Conservation (phyloP, 2,113 vertebrate genomes). For the Rhombomys opimus region DNA sequence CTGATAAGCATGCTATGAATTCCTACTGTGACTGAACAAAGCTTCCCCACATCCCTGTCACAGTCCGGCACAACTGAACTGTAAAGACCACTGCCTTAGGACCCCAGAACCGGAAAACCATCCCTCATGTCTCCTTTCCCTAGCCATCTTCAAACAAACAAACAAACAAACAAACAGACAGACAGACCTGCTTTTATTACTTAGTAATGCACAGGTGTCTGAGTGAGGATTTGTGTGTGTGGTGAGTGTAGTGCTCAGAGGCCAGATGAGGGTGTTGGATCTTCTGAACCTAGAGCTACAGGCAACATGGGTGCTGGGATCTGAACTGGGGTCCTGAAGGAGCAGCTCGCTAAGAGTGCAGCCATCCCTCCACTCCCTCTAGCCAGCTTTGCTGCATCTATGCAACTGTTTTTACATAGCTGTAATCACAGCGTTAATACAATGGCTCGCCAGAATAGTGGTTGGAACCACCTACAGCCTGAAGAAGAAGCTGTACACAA, state of each 20-base stretch:
- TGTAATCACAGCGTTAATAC: conserved; percentile 17
- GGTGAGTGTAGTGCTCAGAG: background rate
- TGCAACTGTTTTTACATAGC: background rate
- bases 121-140: background rate
- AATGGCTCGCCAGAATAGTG: background rate
- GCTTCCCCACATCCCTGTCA: background rate
- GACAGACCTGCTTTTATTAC: background rate
- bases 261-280: background rate
- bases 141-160: background rate
- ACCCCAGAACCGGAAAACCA: background rate
- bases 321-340: too few relatives aligned
- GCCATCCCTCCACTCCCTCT: background rate
- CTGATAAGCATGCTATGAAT: background rate
- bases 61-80: conserved; percentile 1
- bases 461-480: background rate
- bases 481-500: conserved; percentile 9
- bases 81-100: background rate
- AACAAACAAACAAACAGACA: background rate
- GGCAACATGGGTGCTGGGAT: background rate
- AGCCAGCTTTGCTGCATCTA: background rate
- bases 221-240: background rate
- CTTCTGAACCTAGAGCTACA: background rate
- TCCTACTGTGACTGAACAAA: background rate
- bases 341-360: too few relatives aligned
- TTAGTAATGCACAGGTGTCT: background rate